Evolutionary conservation across 2,888 invertebrate genomes (phyloP).

Genomic region (Sinopyrophorus schimmeli): DNA sequence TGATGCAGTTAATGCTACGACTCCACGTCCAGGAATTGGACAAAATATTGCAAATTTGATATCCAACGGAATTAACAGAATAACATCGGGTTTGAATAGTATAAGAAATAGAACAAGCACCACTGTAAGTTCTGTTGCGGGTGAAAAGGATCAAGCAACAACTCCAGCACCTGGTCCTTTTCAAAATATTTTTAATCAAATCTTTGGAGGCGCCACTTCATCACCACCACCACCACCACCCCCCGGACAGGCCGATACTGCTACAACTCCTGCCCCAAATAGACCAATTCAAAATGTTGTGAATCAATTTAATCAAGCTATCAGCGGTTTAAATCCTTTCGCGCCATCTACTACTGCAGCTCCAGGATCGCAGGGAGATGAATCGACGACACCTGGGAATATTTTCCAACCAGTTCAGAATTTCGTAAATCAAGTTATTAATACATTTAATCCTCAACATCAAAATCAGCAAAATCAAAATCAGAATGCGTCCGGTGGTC

Average conservation of each 20-base stretch:
- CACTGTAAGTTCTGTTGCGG: background rate
- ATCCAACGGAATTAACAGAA: constrained; percentile 5
- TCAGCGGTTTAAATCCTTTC: constrained; percentile 34
- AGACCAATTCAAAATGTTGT: constrained; percentile 28
- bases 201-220: constrained; percentile 7
- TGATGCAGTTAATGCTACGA: background rate
- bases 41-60: constrained; percentile 14
- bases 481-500: too few relatives aligned
- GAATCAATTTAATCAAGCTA: constrained; percentile 21
- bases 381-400: constrained; percentile 10
- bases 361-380: constrained; percentile 33
- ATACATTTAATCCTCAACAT: too few relatives aligned
- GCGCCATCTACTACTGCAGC: constrained; percentile 24
- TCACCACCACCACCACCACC: constrained; percentile 19
- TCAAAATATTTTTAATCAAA: constrained; percentile 6
- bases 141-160: constrained; percentile 14
- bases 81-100: constrained; percentile 11
- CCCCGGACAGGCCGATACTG: constrained; percentile 30
- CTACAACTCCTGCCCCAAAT: constrained; percentile 23
- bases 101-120: constrained; percentile 7
- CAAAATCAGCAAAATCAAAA: too few relatives aligned
- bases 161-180: constrained; percentile 20
- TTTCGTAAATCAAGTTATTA: too few relatives aligned
- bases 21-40: constrained; percentile 1
- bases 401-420: constrained; percentile 28